A percentile compares a stretch with the other conserved stretches of the same genome.
phyloP scores from a whole-genome alignment of 2,888 invertebrate genomes.

The Notodonta dromedarius region DNA sequence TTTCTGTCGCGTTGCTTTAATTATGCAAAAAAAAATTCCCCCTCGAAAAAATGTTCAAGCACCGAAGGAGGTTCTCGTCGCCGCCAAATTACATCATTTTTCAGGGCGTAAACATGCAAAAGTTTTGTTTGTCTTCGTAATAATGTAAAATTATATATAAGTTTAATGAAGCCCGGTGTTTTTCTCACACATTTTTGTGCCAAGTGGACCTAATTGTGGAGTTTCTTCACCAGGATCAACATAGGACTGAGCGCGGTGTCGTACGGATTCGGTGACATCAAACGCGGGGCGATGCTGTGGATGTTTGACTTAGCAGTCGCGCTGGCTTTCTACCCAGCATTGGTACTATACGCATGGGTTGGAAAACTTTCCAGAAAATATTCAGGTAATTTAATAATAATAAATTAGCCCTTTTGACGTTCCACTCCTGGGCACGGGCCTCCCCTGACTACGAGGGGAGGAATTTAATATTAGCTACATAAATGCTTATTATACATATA shows the following conservation, averaged over 20 bases:
- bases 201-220: too few relatives aligned
- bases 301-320: slow-evolving; percentile 61
- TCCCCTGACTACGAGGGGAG: too few relatives aligned
- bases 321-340: slow-evolving; percentile 61
- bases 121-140: slow-evolving; percentile 25
- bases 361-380: slow-evolving; percentile 48
- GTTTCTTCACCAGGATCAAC: slow-evolving; percentile 58
- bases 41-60: slow-evolving; percentile 15
- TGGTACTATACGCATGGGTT: slow-evolving; percentile 54
- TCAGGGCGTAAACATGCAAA: slow-evolving; percentile 23
- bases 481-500: too few relatives aligned
- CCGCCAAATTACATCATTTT: slow-evolving; percentile 26
- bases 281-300: slow-evolving; percentile 67
- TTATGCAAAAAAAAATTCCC: slow-evolving; percentile 23
- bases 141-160: slow-evolving; percentile 22
- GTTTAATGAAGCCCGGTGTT: slow-evolving; percentile 14
- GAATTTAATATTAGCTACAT: too few relatives aligned
- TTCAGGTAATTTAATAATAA: slow-evolving; percentile 25
- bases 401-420: too few relatives aligned
- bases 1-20: slow-evolving; percentile 24
- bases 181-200: too few relatives aligned
- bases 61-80: slow-evolving; percentile 17
- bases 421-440: too few relatives aligned
- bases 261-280: slow-evolving; percentile 70
- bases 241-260: slow-evolving; percentile 62